Conservation (phyloP, 2,888 invertebrate species). For the Drosophila barbarae region DNA sequence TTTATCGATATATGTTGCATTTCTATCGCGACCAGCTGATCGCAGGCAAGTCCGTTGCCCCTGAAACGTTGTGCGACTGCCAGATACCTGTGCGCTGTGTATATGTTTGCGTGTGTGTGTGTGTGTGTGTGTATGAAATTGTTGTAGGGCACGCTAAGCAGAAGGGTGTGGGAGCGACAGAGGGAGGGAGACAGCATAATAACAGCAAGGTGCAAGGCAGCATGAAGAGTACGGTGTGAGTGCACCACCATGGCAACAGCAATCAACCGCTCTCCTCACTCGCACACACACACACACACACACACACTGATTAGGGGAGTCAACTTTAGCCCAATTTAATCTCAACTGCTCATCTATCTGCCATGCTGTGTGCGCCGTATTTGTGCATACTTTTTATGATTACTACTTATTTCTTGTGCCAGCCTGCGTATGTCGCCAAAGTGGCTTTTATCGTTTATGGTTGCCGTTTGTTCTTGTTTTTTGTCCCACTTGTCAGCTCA, state of each 20-base stretch:
- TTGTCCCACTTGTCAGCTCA: constrained; percentile 61
- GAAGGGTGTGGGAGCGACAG: constrained; percentile 11
- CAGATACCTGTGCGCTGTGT: constrained; percentile 12
- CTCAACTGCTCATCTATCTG: constrained; percentile 52
- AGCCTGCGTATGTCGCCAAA: constrained; percentile 59
- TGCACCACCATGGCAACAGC: constrained; percentile 72
- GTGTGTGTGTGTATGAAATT: constrained; percentile 24
- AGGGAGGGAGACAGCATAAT: constrained; percentile 28
- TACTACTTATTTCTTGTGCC: constrained; percentile 42
- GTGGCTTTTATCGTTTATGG: constrained; percentile 29
- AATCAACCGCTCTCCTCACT: constrained; percentile 37
- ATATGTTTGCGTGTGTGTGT: background rate
- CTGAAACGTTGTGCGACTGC: constrained; percentile 53
- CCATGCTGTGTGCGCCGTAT: constrained; percentile 36
- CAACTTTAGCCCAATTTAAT: constrained; percentile 62
- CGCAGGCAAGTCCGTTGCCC: constrained; percentile 69
- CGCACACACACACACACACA: constrained; percentile 8
- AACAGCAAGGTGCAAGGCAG: constrained; percentile 64
- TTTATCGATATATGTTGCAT: constrained; percentile 31
- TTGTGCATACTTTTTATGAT: constrained; percentile 35
- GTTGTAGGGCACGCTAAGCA: constrained; percentile 23
- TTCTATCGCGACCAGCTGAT: constrained; percentile 55
- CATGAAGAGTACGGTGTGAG: constrained; percentile 54
- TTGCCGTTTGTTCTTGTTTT: constrained; percentile 25
- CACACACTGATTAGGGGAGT: constrained; percentile 29